A percentile compares a stretch with the other conserved stretches of the same genome.
These are phyloP conservation scores for Burhinus bistriatus DNA, from an alignment of 2,113 vertebrate species.

Conservation along the genomic window DNA sequence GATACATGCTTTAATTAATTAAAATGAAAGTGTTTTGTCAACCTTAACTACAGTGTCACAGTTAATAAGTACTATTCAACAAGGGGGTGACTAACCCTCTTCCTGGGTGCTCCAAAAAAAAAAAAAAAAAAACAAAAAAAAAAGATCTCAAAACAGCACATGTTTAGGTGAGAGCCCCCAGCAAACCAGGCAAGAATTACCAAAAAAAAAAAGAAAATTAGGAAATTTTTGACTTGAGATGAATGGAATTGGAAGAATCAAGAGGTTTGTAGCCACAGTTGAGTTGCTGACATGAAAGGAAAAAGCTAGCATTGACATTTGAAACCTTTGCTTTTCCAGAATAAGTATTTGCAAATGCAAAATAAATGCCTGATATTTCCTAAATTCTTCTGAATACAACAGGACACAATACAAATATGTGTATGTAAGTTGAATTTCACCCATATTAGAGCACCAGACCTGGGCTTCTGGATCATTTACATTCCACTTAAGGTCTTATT, in stretches of 20 bases:
- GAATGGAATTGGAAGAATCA: neutral
- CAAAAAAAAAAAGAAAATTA: neutral
- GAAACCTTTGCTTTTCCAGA: neutral
- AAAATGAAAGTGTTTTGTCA: neutral
- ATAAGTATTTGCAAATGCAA: neutral
- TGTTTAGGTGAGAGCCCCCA: neutral
- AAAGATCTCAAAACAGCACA: neutral
- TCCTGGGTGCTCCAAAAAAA: neutral
- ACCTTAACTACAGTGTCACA: neutral
- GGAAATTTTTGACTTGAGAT: neutral
- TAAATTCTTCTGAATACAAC: neutral
- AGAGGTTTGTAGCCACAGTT: neutral
- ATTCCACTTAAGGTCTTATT: neutral
- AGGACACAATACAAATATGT: neutral
- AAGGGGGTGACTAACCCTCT: neutral
- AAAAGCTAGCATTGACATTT: neutral
- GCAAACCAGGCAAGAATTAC: neutral
- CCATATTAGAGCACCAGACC: neutral
- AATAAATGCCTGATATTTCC: neutral
- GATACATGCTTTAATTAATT: neutral
- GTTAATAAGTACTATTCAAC: neutral
- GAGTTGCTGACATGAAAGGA: neutral
- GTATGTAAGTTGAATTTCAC: neutral
- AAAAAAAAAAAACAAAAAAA: no score
- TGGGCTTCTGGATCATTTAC: neutral